A percentile compares a stretch with the other conserved stretches of the same genome.
Evolutionary conservation across 2,888 invertebrate genomes (phyloP).

Genomic region (Athalia circularis): DNA sequence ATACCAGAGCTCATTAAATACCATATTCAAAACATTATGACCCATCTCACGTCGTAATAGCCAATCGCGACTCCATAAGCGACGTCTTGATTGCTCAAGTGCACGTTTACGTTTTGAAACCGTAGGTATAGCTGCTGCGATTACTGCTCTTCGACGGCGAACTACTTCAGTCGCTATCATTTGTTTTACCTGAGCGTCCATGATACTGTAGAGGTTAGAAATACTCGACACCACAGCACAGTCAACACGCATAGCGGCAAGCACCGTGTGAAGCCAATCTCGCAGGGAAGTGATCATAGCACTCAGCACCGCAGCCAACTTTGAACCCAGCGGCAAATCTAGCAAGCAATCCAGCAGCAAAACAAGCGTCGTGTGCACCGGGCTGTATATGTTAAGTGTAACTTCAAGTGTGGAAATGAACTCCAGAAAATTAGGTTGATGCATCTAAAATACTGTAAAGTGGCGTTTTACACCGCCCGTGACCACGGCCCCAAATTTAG

Average conservation of each 20-base stretch:
- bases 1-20: slow-evolving; percentile 37
- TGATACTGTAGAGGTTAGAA: neutral
- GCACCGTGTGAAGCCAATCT: neutral
- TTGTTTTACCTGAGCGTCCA: neutral
- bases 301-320: no score
- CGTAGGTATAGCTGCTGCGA: neutral
- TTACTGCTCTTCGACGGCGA: neutral
- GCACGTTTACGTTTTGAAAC: neutral
- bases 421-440: no score
- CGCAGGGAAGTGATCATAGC: no score
- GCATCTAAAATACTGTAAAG: no score
- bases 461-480: no score
- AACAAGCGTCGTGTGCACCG: no score
- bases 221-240: neutral
- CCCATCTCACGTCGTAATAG: slow-evolving; percentile 38
- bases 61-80: slow-evolving; percentile 40
- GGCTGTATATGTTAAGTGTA: no score
- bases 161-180: no score
- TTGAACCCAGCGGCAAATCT: no score
- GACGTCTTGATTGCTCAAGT: neutral
- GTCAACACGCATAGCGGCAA: neutral
- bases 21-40: slow-evolving; percentile 39
- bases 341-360: no score
- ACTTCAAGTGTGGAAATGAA: no score
- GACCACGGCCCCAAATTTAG: no score